Evolutionary conservation across 2,113 vertebrate species (phyloP).

Genomic region (Actinemys pallida): DNA sequence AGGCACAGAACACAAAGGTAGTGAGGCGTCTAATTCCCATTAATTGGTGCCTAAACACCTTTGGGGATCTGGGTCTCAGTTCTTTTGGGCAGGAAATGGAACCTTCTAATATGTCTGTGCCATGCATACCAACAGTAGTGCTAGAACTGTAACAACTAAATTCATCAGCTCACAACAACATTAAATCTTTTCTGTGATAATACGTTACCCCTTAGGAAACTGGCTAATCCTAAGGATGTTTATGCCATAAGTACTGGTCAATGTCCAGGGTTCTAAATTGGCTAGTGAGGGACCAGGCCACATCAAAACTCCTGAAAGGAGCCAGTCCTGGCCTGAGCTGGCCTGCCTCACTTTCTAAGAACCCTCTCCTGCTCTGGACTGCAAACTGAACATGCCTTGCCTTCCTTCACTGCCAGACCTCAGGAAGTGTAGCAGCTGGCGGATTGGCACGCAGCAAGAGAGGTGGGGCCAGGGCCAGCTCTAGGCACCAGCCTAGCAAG

Average conservation of each 20-base stretch:
- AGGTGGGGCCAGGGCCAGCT: not conserved
- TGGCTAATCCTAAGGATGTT: not conserved
- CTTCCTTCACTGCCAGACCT: not conserved
- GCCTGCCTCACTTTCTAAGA: not conserved
- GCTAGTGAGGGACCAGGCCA: not conserved
- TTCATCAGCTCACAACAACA: not conserved
- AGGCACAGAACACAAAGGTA: not conserved
- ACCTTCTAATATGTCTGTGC: not conserved
- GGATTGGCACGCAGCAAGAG: accelerated
- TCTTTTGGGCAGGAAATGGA: constrained; percentile 8
- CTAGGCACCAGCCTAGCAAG: no score
- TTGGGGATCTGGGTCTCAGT: not conserved
- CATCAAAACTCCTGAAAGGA: not conserved
- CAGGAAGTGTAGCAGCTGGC: not conserved
- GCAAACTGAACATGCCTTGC: not conserved
- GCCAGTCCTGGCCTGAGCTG: not conserved
- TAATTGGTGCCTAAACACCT: not conserved
- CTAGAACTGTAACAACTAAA: constrained; percentile 22
- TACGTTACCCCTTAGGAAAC: constrained; percentile 43
- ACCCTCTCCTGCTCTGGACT: not conserved
- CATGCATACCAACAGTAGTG: constrained; percentile 9
- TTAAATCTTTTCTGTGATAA: constrained; percentile 29
- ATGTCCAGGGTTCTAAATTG: not conserved
- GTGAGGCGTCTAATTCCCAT: not conserved
- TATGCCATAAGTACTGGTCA: not conserved